Evolutionary conservation across 2,888 invertebrate genomes (phyloP), one percentile per base, ranked within the genome.

Genomic region (Phortica okadai): DNA sequence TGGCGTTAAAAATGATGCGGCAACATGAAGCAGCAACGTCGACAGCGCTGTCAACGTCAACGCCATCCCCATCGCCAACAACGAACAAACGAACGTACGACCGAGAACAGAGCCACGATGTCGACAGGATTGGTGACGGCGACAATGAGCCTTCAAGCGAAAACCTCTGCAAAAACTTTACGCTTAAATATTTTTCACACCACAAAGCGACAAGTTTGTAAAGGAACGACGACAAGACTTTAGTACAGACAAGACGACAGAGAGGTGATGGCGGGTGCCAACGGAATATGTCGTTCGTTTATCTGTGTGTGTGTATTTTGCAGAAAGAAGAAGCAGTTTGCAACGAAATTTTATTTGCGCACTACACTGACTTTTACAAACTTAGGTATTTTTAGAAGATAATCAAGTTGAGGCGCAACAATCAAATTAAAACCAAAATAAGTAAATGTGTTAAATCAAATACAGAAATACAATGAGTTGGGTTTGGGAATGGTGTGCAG

Each of bases 1-100:
- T 87, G 87, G 86, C 85, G 85, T 85, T 85, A 85, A 85, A 85
- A 85, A 86, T 85, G 85, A 87, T 86, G 85, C 85, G 87, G 87
- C 87, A 87, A 85, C 85, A 85, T 87, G 85, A 87, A 82, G 82
- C 76, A 76, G 66, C 77, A 74, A 76, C 75, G 78, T 16, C 76
- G 74, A 66, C 70, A 14, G 67, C 72, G 59, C 64, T 25, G 73
- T 44, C 75, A 56, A 76, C 54, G 79, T 73, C 75, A 75, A 74
- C 70, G 78, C 73, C 79, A n/a, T 14, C 66, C 45, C 41, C 42
- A 74, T 45, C 21, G 62, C 3, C 6, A 42, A 16, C 21, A 41
- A 14, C 44, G 25, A 42, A 21, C 66, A 21, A 21, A 21, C 21
- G 21, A 21, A 50, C 69, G 42, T 21, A 25, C 21, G 50, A 76